Conservation (phyloP, 2,888 invertebrate species). For the Coenonympha glycerion region DNA sequence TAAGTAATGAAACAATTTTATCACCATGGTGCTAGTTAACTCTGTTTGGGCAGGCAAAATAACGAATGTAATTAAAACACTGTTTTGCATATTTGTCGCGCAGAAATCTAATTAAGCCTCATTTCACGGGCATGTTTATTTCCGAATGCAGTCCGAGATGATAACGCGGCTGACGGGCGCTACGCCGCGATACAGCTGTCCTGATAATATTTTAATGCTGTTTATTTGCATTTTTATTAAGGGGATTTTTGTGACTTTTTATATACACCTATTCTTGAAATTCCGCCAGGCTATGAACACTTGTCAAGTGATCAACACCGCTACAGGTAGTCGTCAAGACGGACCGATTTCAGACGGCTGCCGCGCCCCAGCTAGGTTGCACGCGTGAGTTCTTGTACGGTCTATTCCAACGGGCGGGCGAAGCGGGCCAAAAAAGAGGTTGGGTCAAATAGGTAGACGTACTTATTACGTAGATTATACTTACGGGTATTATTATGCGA, state of each 20-base stretch:
- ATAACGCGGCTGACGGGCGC: constrained; percentile 18
- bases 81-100: constrained; percentile 14
- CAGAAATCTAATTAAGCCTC: constrained; percentile 19
- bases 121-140: constrained; percentile 19
- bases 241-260: not conserved
- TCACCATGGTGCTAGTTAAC: not conserved
- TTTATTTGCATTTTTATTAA: constrained; percentile 9
- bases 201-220: constrained; percentile 12
- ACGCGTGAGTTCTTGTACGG: too few species aligned
- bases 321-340: too few species aligned
- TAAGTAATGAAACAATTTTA: too few species aligned
- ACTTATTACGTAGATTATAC: too few species aligned
- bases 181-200: constrained; percentile 11
- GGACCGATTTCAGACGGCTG: too few species aligned
- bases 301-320: too few species aligned
- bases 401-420: too few species aligned
- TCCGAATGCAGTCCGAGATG: constrained; percentile 16
- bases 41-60: not conserved
- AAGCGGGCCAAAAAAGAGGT: too few species aligned
- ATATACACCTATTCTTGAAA: not conserved
- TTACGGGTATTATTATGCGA: too few species aligned
- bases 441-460: not conserved
- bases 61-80: constrained; percentile 18
- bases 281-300: too few species aligned
- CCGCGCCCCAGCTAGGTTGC: too few species aligned